These are phyloP conservation scores for Sitta europaea DNA, from an alignment of 2,113 vertebrate genomes.

Conservation along the genomic window DNA sequence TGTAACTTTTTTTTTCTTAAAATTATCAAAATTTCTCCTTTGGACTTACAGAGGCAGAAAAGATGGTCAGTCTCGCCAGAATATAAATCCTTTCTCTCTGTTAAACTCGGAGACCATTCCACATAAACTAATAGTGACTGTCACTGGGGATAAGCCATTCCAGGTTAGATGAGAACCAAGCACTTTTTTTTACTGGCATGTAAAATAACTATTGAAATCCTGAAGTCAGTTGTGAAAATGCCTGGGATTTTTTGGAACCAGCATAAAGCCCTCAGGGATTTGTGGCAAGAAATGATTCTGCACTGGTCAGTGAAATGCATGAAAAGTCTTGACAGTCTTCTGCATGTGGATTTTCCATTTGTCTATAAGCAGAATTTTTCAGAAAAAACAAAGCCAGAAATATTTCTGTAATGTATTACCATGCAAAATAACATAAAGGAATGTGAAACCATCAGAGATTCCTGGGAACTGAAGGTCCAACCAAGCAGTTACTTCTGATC, in stretches of 20 bases:
- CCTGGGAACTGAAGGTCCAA: not conserved
- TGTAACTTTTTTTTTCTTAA: not conserved
- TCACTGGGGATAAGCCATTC: not conserved
- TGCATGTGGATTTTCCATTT: constrained; percentile 27
- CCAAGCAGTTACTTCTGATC: not conserved
- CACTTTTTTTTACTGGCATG: not conserved
- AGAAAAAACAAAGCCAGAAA: constrained; percentile 11
- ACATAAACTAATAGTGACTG: constrained; percentile 5
- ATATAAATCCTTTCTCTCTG: constrained; percentile 5
- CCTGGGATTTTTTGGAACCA: constrained; percentile 35
- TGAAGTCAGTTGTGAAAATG: constrained; percentile 41
- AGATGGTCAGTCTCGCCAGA: not conserved
- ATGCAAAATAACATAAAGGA: not conserved
- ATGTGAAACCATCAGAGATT: not conserved
- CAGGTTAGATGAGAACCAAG: constrained; percentile 24
- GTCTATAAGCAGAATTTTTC: not conserved
- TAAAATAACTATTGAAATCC: constrained; percentile 49
- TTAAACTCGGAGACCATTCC: not conserved
- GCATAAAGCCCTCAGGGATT: not conserved
- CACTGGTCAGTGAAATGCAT: constrained; percentile 8
- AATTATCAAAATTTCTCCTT: not conserved
- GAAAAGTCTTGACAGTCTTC: not conserved
- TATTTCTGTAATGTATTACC: not conserved
- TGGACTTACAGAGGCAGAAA: not conserved
- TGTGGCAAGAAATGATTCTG: constrained; percentile 27